These are phyloP conservation scores for Enteromius anoplus DNA, from an alignment of 2,797 vertebrate species.

Conservation along the genomic window DNA sequence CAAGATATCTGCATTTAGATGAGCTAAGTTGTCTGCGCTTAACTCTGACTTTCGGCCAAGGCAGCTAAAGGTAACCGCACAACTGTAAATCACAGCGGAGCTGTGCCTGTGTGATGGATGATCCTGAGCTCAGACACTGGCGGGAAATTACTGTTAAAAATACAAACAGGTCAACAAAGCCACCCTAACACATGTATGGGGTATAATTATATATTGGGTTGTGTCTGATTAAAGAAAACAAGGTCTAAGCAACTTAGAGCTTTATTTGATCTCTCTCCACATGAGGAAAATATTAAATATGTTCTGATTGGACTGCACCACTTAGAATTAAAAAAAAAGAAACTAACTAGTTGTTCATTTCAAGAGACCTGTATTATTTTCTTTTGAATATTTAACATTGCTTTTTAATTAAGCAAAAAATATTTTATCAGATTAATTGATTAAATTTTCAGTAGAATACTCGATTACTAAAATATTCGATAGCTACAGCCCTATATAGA, in stretches of 20 bases:
- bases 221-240: constrained; percentile 62
- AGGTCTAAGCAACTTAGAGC: constrained; percentile 75
- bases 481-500: not conserved
- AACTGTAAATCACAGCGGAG: constrained; percentile 76
- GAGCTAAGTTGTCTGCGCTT: constrained; percentile 28
- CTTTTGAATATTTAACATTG: too few species aligned
- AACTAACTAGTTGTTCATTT: too few species aligned
- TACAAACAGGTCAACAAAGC: constrained; percentile 75
- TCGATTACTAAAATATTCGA: too few species aligned
- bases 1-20: not conserved
- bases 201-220: constrained; percentile 70
- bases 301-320: not conserved
- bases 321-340: too few species aligned
- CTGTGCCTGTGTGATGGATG: constrained; percentile 77
- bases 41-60: constrained; percentile 19
- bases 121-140: constrained; percentile 73
- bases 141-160: constrained; percentile 79
- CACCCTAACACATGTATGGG: constrained; percentile 68
- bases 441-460: too few species aligned
- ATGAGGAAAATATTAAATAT: constrained; percentile 15
- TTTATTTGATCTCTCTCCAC: constrained; percentile 40
- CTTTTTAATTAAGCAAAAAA: too few species aligned
- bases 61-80: constrained; percentile 44
- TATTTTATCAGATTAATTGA: too few species aligned
- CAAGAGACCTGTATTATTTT: too few species aligned